These are phyloP conservation scores for Ichneumoninae sp. DNA, from an alignment of 2,888 invertebrate species.

Conservation along the genomic window DNA sequence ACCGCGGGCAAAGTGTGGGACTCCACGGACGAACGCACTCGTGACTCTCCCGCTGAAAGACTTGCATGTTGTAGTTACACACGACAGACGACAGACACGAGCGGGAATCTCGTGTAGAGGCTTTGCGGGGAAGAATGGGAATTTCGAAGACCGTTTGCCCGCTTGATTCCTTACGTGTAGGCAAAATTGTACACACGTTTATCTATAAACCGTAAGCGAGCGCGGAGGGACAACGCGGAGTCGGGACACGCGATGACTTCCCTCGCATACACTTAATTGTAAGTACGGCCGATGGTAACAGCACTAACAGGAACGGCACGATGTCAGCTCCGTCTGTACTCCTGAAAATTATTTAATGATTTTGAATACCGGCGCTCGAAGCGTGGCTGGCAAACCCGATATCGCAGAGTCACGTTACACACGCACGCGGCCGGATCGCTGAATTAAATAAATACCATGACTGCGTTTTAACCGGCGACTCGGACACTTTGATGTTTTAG, in stretches of 20 bases:
- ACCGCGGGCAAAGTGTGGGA: constrained; percentile 12
- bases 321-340: background rate
- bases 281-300: constrained; percentile 4
- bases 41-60: constrained; percentile 52
- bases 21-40: constrained; percentile 49
- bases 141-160: constrained; percentile 18
- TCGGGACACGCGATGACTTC: constrained; percentile 57
- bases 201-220: background rate
- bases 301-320: background rate
- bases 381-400: constrained; percentile 13
- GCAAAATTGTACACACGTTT: constrained; percentile 14
- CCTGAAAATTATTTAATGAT: constrained; percentile 58
- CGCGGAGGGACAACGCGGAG: background rate
- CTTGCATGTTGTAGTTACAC: constrained; percentile 25
- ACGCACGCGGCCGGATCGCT: background rate
- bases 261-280: constrained; percentile 45
- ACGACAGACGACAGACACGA: background rate
- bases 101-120: background rate
- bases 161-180: background rate
- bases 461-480: background rate
- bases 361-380: constrained; percentile 21
- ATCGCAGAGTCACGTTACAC: constrained; percentile 34
- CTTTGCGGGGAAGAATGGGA: background rate
- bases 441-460: constrained; percentile 2
- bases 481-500: background rate